Percentiles rank a stretch among this genome's conserved stretches.
phyloP scores from a whole-genome alignment of 2,797 vertebrate genomes.

The Myripristis murdjan region DNA sequence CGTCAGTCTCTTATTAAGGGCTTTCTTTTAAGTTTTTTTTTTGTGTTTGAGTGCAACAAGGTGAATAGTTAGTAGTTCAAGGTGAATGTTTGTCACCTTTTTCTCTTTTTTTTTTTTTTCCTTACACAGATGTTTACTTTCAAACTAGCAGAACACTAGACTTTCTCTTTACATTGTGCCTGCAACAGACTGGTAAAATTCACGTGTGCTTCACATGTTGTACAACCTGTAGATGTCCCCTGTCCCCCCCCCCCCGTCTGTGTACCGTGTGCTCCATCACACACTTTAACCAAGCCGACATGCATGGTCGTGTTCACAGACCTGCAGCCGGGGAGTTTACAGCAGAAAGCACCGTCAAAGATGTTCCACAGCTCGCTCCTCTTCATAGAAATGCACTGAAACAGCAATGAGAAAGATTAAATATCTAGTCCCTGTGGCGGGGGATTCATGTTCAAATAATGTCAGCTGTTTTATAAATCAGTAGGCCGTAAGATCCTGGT shows the following conservation, averaged over 20 bases:
- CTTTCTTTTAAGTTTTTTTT: slow-evolving; percentile 40
- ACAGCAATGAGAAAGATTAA: not conserved
- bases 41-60: not conserved
- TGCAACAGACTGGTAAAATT: slow-evolving; percentile 64
- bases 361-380: not conserved
- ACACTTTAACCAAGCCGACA: slow-evolving; percentile 17
- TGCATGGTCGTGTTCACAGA: slow-evolving; percentile 43
- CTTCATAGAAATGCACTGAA: slow-evolving; percentile 12
- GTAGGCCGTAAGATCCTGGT: no score
- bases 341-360: slow-evolving; percentile 37
- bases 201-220: slow-evolving; percentile 26
- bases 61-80: not conserved
- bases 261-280: slow-evolving; percentile 37
- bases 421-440: not conserved
- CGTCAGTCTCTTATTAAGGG: slow-evolving; percentile 32
- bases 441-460: not conserved
- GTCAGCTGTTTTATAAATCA: not conserved
- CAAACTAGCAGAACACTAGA: no score
- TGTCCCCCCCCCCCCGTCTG: slow-evolving; percentile 37
- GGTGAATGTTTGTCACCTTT: slow-evolving; percentile 24
- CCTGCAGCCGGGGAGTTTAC: slow-evolving; percentile 9
- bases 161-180: slow-evolving; percentile 47
- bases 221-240: slow-evolving; percentile 43
- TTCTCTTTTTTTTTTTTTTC: no score
- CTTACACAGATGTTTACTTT: no score